Evolutionary conservation across 2,797 vertebrate genomes (phyloP).

Genomic region (Melopsittacus undulatus): DNA sequence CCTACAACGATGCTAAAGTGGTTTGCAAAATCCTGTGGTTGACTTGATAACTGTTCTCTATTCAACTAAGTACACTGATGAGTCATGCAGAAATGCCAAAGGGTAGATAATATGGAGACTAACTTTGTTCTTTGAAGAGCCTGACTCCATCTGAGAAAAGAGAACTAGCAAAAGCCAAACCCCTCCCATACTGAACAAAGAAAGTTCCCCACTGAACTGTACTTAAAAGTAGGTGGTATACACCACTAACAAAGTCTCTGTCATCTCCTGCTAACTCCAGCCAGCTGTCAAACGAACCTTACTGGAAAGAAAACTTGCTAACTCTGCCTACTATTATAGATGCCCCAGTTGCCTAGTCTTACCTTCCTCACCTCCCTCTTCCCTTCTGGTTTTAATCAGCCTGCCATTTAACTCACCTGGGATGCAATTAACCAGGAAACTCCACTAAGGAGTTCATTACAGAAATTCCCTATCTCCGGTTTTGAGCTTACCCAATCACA

Average conservation of each 20-base stretch:
- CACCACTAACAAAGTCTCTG: slow-evolving; percentile 35
- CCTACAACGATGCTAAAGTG: slow-evolving; percentile 44
- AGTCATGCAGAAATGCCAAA: slow-evolving; percentile 34
- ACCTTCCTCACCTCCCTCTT: neutral
- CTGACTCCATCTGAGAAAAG: slow-evolving; percentile 26
- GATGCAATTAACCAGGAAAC: slow-evolving; percentile 20
- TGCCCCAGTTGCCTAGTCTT: neutral
- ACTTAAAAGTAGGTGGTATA: slow-evolving; percentile 54
- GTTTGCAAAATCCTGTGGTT: slow-evolving; percentile 56
- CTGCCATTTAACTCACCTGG: slow-evolving; percentile 7
- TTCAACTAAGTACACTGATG: neutral
- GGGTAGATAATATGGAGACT: slow-evolving; percentile 44
- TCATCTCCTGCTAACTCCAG: slow-evolving; percentile 36
- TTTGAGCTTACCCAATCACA: neutral
- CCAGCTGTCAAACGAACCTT: neutral
- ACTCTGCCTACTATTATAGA: neutral
- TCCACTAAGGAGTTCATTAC: slow-evolving; percentile 22
- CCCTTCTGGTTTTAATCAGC: slow-evolving; percentile 5
- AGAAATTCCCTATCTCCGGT: neutral
- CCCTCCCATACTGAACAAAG: slow-evolving; percentile 37
- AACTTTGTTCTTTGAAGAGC: slow-evolving; percentile 49
- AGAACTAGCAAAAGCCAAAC: slow-evolving; percentile 40
- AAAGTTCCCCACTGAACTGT: neutral
- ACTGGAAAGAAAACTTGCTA: neutral
- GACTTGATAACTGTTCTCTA: slow-evolving; percentile 49